Base-by-base conservation (phyloP, 2,888 invertebrate species). In the Caenorhabditis sp. region DNA sequence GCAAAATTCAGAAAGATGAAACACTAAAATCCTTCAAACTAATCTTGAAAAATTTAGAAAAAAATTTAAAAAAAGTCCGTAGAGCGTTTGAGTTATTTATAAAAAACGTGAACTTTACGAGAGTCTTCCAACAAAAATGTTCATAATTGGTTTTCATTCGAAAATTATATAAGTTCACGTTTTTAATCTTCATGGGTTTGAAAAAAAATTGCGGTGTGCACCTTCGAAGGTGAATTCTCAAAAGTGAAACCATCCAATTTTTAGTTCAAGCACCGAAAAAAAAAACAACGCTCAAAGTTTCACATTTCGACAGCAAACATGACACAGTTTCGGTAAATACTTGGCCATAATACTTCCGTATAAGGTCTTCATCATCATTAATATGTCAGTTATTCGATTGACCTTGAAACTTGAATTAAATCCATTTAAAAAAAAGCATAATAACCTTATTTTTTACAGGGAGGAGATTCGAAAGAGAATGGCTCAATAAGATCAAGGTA, bases 381-480 rank as follows among this genome's bases (percentile, higher is more conserved):
- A 19, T 19, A 50, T n/a, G 17, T 14, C 19, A 50, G 17, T 50
- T 14, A 19, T 50, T 50, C n/a, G 4, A 19, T n/a, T 43, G 17
- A 43, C 43, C 43, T 43, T 43, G 43, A 43, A 43, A 43, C 43
- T 43, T 31, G 31, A 31, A 43, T 43, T 43, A 14, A 43, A 43
- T 43, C 17, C 12, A 43, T 43, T n/a, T n/a, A n/a, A 36, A 5
- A 51, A 51, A 23, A 51, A 21, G 19, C 2, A 51, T 6, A 23
- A 8, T n/a, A 51, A 43, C n/a, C 14, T 49, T 1, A 19, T 63
- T 50, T 69, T 65, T 66, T 59, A 19, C 60, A 71, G 66, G 53
- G 21, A 49, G 49, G 19, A 6, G 62, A 62, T 53, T 2, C 27
- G 21, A 62, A 62, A 14, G 62, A 53, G n/a, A 61, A 50, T 10